Percentiles rank a stretch among this genome's conserved stretches.
These are phyloP conservation scores for Drosophila trapezifrons DNA, from an alignment of 1,140 invertebrate species.

Conservation along the genomic window DNA sequence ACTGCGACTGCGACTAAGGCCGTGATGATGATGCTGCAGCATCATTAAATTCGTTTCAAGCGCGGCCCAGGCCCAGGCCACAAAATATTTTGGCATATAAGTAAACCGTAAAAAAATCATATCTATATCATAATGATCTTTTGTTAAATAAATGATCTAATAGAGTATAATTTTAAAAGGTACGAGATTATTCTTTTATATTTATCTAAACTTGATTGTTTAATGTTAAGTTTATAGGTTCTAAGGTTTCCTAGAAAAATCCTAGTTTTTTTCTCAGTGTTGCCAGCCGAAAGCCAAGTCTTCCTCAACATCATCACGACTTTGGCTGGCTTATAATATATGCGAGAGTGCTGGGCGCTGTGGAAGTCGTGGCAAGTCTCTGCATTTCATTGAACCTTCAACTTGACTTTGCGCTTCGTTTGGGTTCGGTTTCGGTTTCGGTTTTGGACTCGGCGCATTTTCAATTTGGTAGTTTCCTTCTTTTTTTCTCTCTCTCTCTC, in stretches of 20 bases:
- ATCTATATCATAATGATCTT: not conserved
- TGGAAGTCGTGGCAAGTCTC: constrained; percentile 61
- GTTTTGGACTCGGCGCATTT: constrained; percentile 54
- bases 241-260: not conserved
- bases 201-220: no score
- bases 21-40: constrained; percentile 57
- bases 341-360: constrained; percentile 61
- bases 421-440: constrained; percentile 20
- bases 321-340: constrained; percentile 75
- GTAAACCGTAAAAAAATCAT: constrained; percentile 7
- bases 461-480: constrained; percentile 63
- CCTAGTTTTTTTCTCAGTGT: constrained; percentile 21
- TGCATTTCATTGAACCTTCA: constrained; percentile 82
- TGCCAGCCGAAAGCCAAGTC: constrained; percentile 30
- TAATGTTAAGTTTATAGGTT: fast-evolving
- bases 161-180: not conserved
- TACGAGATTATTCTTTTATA: not conserved
- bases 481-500: not conserved
- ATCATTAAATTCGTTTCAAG: constrained; percentile 81
- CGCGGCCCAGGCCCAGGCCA: constrained; percentile 37
- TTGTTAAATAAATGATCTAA: not conserved
- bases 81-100: constrained; percentile 73
- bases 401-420: constrained; percentile 68
- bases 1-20: constrained; percentile 15
- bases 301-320: constrained; percentile 77